Evolutionary conservation across 2,113 vertebrate genomes (phyloP).

Genomic region (Grammomys dolichurus): DNA sequence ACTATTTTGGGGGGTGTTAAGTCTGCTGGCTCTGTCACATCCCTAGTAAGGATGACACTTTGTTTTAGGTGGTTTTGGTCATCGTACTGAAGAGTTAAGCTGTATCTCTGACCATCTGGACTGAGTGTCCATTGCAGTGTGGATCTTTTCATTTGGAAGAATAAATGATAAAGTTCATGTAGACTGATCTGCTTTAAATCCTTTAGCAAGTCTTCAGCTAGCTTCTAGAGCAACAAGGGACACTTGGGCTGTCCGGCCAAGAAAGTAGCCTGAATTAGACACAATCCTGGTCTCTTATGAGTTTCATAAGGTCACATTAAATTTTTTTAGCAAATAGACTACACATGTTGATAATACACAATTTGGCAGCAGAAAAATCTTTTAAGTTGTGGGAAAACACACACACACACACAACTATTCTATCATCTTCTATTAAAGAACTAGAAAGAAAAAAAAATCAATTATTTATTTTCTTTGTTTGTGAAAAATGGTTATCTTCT

Average conservation of each 20-base stretch:
- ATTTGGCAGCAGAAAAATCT: constrained; percentile 57
- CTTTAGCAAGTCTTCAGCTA: constrained; percentile 24
- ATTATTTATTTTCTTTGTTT: constrained; percentile 13
- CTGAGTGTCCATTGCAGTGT: background rate
- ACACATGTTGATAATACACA: constrained; percentile 57
- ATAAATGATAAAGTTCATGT: constrained; percentile 37
- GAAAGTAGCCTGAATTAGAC: constrained; percentile 41
- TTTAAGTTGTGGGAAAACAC: constrained; percentile 29
- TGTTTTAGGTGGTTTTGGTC: constrained; percentile 11
- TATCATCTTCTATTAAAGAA: background rate
- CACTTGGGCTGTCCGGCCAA: background rate
- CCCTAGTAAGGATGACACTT: background rate
- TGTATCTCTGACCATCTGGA: background rate
- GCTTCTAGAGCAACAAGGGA: constrained; percentile 24
- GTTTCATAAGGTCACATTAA: constrained; percentile 44
- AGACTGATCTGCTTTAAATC: constrained; percentile 57
- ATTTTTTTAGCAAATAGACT: constrained; percentile 46
- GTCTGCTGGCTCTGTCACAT: constrained; percentile 18
- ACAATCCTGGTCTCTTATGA: background rate
- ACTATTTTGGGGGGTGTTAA: constrained; percentile 58
- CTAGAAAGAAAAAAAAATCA: constrained; percentile 31
- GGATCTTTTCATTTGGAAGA: constrained; percentile 47
- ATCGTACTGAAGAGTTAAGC: background rate
- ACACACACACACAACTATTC: background rate
- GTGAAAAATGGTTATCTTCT: background rate